A percentile compares a stretch with the other conserved stretches of the same genome.
These are phyloP conservation scores for Tapirus terrestris DNA, from an alignment of 2,113 vertebrate genomes.

Conservation along the genomic window DNA sequence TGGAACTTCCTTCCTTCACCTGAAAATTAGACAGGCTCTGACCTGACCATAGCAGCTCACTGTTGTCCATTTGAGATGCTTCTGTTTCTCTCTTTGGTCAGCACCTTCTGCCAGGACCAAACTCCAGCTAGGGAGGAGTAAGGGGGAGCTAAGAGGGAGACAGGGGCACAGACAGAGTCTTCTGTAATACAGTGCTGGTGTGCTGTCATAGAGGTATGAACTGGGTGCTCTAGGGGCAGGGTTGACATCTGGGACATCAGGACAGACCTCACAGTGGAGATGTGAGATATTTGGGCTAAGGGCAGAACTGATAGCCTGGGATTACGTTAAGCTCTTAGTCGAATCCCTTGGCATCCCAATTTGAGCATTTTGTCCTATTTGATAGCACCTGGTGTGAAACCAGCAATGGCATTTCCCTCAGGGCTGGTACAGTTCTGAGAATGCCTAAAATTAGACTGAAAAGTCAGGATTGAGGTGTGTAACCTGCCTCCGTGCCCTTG, in stretches of 20 bases:
- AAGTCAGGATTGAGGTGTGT: neutral
- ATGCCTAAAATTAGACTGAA: slow-evolving; percentile 39
- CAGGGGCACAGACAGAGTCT: neutral
- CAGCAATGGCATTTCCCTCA: neutral
- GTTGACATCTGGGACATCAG: neutral
- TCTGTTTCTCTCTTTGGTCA: neutral
- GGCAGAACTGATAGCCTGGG: neutral
- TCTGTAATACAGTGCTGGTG: neutral
- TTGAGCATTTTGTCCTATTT: neutral
- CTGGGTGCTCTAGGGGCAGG: neutral
- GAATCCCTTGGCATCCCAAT: neutral
- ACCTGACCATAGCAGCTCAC: neutral
- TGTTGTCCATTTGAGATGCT: neutral
- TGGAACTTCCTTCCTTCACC: neutral
- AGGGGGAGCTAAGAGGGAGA: neutral
- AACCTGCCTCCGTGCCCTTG: neutral
- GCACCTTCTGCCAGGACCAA: neutral
- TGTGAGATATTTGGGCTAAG: neutral
- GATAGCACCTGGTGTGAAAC: neutral
- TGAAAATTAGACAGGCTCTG: neutral
- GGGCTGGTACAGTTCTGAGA: neutral
- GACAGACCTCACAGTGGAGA: neutral
- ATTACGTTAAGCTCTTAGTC: neutral
- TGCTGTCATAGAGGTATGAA: neutral
- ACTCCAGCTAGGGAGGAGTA: neutral